These are phyloP conservation scores for Notodonta ziczac DNA, from an alignment of 2,888 invertebrate genomes.

Conservation along the genomic window DNA sequence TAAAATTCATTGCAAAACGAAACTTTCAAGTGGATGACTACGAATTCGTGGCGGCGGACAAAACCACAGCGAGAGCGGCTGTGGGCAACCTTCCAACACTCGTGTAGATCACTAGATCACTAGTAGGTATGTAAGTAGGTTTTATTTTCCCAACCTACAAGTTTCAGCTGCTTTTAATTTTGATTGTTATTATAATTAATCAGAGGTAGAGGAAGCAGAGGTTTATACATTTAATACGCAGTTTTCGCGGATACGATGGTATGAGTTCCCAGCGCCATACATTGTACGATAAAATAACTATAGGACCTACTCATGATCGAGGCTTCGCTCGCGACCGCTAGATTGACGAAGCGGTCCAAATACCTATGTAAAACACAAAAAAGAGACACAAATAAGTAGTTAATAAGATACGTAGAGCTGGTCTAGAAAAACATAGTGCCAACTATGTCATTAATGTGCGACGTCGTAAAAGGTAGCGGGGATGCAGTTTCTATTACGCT, in stretches of 20 bases:
- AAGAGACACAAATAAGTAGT: too few species aligned
- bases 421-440: neutral
- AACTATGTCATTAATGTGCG: constrained; percentile 37
- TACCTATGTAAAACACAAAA: too few species aligned
- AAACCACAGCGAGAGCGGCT: constrained; percentile 38
- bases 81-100: constrained; percentile 71
- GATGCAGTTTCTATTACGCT: neutral
- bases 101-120: constrained; percentile 70
- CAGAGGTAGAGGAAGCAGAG: too few species aligned
- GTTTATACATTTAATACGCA: too few species aligned
- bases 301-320: too few species aligned
- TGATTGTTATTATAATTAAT: constrained; percentile 54
- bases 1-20: constrained; percentile 14
- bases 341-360: too few species aligned
- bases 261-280: too few species aligned
- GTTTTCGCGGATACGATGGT: too few species aligned
- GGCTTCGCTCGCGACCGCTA: too few species aligned
- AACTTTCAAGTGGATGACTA: constrained; percentile 22
- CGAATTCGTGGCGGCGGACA: constrained; percentile 29
- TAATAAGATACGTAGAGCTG: constrained; percentile 21
- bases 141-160: constrained; percentile 54
- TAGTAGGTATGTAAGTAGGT: constrained; percentile 37
- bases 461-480: neutral
- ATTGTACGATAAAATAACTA: too few species aligned
- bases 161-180: constrained; percentile 42